Conservation (phyloP, 2,888 invertebrate genomes). For the Nymphalis polychloros region DNA sequence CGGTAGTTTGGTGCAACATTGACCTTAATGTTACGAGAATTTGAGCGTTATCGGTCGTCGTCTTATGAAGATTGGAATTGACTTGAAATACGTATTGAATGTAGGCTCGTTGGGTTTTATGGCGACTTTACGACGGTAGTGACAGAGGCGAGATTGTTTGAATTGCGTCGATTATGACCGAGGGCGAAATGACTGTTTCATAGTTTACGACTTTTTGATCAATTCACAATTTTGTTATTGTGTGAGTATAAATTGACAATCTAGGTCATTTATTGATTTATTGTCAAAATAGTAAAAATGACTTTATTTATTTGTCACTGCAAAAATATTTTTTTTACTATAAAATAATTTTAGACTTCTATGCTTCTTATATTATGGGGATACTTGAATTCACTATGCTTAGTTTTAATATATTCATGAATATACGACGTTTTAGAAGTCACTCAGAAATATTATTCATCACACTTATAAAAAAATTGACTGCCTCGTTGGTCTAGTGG, state of each 20-base stretch:
- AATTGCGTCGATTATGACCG: constrained; percentile 20
- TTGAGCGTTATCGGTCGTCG: constrained; percentile 8
- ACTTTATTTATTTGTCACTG: too few relatives aligned
- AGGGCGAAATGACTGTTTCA: constrained; percentile 17
- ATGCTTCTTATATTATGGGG: too few relatives aligned
- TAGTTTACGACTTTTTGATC: constrained; percentile 17
- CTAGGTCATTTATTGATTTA: neutral
- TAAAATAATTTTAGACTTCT: too few relatives aligned
- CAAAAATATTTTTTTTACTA: too few relatives aligned
- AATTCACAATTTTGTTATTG: neutral
- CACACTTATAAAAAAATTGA: too few relatives aligned
- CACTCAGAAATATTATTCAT: too few relatives aligned
- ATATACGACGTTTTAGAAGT: too few relatives aligned
- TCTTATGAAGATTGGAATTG: constrained; percentile 21
- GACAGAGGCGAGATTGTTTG: constrained; percentile 17
- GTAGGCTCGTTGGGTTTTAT: constrained; percentile 23
- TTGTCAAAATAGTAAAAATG: too few relatives aligned
- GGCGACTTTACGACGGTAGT: constrained; percentile 21
- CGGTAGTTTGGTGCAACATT: constrained; percentile 14
- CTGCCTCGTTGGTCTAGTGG: too few relatives aligned
- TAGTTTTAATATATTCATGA: too few relatives aligned
- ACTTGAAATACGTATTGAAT: constrained; percentile 14
- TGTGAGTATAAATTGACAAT: neutral
- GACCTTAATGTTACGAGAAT: constrained; percentile 24
- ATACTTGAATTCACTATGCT: too few relatives aligned